Conservation (phyloP, 2,797 vertebrate genomes). For the Chrysocyon brachyurus region DNA sequence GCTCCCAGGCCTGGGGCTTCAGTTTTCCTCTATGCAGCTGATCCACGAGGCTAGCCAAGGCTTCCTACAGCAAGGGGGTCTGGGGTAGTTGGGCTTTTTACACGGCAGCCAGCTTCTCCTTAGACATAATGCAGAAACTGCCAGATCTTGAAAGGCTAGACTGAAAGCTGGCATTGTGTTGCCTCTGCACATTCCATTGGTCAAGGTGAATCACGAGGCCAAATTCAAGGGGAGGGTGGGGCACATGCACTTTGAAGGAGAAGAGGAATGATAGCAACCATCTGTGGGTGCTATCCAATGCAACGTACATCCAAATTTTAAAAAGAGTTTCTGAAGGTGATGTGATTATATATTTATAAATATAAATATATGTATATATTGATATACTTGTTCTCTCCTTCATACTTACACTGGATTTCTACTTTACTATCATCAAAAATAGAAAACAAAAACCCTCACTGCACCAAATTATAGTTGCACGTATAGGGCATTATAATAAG, state of each 20-base stretch:
- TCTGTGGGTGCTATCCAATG: neutral
- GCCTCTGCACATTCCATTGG: neutral
- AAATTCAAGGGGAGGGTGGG: neutral
- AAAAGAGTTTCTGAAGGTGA: neutral
- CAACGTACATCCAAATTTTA: neutral
- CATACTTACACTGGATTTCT: neutral
- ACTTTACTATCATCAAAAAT: neutral
- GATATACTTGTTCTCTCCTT: neutral
- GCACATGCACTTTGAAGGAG: neutral
- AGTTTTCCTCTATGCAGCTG: too few species aligned
- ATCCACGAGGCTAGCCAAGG: too few species aligned
- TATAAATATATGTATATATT: neutral
- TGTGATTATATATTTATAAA: neutral
- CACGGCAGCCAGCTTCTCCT: neutral
- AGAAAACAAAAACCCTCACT: neutral
- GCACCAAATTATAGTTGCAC: neutral
- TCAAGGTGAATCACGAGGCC: neutral
- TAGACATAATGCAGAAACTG: neutral
- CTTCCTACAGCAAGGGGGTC: neutral
- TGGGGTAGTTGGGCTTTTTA: neutral
- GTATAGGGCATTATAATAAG: neutral
- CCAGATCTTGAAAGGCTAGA: neutral
- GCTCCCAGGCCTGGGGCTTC: neutral
- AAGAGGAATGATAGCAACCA: neutral
- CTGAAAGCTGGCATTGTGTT: neutral